These are phyloP conservation scores for Physeter macrocephalus DNA, from an alignment of 2,113 vertebrate genomes.

Conservation along the genomic window DNA sequence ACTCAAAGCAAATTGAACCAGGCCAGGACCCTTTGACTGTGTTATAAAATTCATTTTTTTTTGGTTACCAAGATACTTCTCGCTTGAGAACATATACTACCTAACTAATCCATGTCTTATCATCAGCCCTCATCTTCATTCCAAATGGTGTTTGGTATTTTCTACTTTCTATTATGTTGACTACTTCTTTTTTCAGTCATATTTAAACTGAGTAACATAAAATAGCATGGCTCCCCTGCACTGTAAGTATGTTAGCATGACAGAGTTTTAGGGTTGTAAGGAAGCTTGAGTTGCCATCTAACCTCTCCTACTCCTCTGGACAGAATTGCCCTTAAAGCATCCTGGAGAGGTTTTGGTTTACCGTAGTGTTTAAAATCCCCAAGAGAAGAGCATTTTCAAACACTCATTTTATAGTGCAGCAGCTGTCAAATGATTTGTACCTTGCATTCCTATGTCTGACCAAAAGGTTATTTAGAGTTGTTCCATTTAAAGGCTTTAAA, in stretches of 20 bases:
- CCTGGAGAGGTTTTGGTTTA: slow-evolving; percentile 26
- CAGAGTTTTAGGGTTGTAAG: neutral
- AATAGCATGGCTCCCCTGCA: neutral
- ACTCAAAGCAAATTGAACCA: neutral
- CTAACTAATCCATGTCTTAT: neutral
- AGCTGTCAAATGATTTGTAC: slow-evolving; percentile 18
- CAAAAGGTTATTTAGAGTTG: slow-evolving; percentile 17
- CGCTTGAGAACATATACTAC: neutral
- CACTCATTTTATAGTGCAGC: neutral
- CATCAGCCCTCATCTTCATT: neutral
- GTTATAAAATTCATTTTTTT: neutral
- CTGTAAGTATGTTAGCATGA: neutral
- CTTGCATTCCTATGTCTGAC: slow-evolving; percentile 3
- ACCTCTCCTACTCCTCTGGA: neutral
- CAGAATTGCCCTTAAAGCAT: neutral
- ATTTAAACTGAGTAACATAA: neutral
- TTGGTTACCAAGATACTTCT: neutral
- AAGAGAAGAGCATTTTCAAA: neutral
- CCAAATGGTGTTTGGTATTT: neutral
- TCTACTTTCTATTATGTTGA: neutral
- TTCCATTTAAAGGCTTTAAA: slow-evolving; percentile 29
- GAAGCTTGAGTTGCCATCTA: neutral
- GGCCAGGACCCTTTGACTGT: neutral
- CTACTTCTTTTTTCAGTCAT: neutral
- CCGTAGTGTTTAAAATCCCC: neutral